Percentiles rank a stretch among this genome's conserved stretches.
Conservation (phyloP, 2,888 invertebrate genomes). For the Axea sp. region DNA sequence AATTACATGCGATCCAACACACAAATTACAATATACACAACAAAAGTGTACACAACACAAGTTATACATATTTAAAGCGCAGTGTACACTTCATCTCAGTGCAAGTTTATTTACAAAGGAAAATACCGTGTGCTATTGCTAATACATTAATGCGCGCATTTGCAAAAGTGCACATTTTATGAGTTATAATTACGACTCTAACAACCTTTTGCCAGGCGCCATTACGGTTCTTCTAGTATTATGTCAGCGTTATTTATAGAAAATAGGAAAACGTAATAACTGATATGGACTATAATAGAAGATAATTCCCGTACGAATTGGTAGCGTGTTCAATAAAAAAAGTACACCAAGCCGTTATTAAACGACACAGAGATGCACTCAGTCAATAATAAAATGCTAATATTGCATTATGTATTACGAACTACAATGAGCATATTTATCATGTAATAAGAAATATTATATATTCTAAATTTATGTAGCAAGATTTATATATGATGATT, state of each 20-base stretch:
- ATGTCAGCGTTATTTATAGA: slow-evolving; percentile 28
- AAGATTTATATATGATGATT: too few species aligned
- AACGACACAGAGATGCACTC: too few species aligned
- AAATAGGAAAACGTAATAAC: slow-evolving; percentile 41
- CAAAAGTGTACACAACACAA: slow-evolving; percentile 45
- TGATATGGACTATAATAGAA: slow-evolving; percentile 32
- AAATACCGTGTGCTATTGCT: slow-evolving; percentile 48
- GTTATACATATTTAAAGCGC: slow-evolving; percentile 49
- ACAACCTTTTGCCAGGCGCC: slow-evolving; percentile 38
- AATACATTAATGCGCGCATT: slow-evolving; percentile 57
- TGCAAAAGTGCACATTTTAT: slow-evolving; percentile 55
- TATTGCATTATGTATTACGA: too few species aligned
- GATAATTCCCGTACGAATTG: slow-evolving; percentile 24
- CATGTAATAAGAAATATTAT: too few species aligned
- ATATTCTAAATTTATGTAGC: too few species aligned
- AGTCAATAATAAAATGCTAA: not conserved
- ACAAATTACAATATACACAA: slow-evolving; percentile 47
- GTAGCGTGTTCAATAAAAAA: slow-evolving; percentile 7
- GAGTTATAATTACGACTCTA: slow-evolving; percentile 50
- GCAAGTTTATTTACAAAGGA: slow-evolving; percentile 55
- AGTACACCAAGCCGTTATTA: not conserved
- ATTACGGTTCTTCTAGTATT: slow-evolving; percentile 34
- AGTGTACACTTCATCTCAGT: slow-evolving; percentile 40
- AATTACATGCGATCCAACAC: slow-evolving; percentile 52
- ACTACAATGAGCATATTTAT: too few species aligned